Percentiles rank a stretch among this genome's conserved stretches.
Evolutionary conservation across 2,797 vertebrate genomes (phyloP).

Genomic region (Arnoldichthys spilopterus): DNA sequence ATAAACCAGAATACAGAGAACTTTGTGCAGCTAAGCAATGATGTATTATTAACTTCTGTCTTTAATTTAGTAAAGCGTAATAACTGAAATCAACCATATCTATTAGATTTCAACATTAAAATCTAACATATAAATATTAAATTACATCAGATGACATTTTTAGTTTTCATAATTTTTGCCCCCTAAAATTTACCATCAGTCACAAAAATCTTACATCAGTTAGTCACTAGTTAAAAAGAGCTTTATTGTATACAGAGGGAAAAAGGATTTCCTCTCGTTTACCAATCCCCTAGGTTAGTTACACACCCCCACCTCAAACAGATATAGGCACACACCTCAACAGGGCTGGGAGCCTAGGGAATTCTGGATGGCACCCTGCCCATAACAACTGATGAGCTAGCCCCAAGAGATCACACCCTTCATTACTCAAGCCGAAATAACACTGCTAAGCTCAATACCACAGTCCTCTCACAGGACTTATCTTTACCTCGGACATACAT

Average conservation of each 20-base stretch:
- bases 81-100: too few relatives aligned
- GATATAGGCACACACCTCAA: conserved; percentile 18
- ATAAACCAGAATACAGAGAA: too few relatives aligned
- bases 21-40: too few relatives aligned
- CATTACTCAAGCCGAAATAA: conserved; percentile 34
- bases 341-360: conserved; percentile 13
- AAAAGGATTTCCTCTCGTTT: background rate
- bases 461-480: background rate
- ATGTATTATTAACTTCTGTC: too few relatives aligned
- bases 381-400: conserved; percentile 31
- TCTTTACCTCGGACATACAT: background rate
- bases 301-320: conserved; percentile 5
- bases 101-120: too few relatives aligned
- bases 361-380: conserved; percentile 20
- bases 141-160: too few relatives aligned
- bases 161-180: too few relatives aligned
- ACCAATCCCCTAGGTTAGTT: conserved; percentile 16
- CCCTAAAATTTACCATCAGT: too few relatives aligned
- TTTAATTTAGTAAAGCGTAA: too few relatives aligned
- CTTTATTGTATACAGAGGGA: background rate
- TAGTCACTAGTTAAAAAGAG: background rate
- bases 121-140: too few relatives aligned
- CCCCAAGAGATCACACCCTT: conserved; percentile 27
- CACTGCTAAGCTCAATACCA: conserved; percentile 2
- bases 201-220: too few relatives aligned